Evolutionary conservation across 2,797 vertebrate genomes (phyloP).

Genomic region (Oceanodroma leucorhoa): DNA sequence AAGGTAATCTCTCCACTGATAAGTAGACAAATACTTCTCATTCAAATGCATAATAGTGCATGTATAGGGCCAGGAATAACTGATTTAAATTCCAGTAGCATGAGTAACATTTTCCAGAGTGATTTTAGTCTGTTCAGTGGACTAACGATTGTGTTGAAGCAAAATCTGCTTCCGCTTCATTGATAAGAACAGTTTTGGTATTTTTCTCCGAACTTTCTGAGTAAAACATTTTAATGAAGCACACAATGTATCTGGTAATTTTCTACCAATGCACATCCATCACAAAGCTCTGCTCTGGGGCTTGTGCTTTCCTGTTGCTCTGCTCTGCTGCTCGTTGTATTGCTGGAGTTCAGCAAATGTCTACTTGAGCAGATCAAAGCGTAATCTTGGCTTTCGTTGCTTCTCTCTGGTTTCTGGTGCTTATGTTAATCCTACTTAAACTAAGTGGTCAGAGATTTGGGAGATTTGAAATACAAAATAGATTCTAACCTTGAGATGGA

Average conservation of each 20-base stretch:
- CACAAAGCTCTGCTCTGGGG: constrained; percentile 21
- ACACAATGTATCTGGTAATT: background rate
- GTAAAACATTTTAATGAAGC: background rate
- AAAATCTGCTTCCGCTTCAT: background rate
- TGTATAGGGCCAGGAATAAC: background rate
- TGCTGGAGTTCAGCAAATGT: constrained; percentile 59
- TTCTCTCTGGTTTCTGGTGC: constrained; percentile 54
- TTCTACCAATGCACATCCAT: background rate
- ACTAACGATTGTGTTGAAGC: background rate
- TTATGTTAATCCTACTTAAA: constrained; percentile 63
- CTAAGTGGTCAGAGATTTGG: constrained; percentile 63
- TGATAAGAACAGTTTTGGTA: background rate
- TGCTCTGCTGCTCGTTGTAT: background rate
- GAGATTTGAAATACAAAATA: constrained; percentile 64
- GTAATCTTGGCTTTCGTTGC: constrained; percentile 60
- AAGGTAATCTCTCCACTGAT: background rate
- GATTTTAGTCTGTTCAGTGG: background rate
- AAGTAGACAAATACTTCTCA: background rate
- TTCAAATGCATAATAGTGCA: background rate
- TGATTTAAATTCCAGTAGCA: background rate
- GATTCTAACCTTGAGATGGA: constrained; percentile 65
- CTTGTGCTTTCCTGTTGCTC: background rate
- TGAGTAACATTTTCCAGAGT: background rate
- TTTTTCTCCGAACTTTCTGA: background rate
- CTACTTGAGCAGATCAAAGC: constrained; percentile 69